These are phyloP conservation scores for Cheirogaleus medius DNA, from an alignment of 2,113 vertebrate species.

Conservation along the genomic window DNA sequence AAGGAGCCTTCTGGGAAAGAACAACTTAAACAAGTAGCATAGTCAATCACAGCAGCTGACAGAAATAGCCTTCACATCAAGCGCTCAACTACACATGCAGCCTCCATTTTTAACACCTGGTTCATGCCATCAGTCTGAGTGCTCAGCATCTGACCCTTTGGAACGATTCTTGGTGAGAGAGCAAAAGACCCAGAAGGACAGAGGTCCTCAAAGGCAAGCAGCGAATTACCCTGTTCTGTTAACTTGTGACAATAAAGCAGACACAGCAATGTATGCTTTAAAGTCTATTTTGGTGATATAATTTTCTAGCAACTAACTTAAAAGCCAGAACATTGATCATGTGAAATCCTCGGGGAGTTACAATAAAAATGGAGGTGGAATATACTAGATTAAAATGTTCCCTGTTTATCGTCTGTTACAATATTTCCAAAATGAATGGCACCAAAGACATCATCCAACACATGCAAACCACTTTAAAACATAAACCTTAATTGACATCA, in stretches of 20 bases:
- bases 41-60: background rate
- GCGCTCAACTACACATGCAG: background rate
- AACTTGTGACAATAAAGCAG: constrained; percentile 32
- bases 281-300: constrained; percentile 58
- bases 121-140: background rate
- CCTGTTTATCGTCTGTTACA: constrained; percentile 68
- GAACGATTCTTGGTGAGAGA: constrained; percentile 19
- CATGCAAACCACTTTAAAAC: constrained; percentile 70
- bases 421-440: constrained; percentile 71
- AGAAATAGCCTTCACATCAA: background rate
- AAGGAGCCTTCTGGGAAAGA: constrained; percentile 56
- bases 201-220: background rate
- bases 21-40: constrained; percentile 42
- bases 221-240: constrained; percentile 38
- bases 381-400: constrained; percentile 75
- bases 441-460: constrained; percentile 65
- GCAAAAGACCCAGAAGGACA: background rate
- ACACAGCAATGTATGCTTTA: background rate
- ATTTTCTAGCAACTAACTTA: constrained; percentile 69
- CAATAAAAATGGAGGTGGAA: constrained; percentile 70
- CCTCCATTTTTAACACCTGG: constrained; percentile 57
- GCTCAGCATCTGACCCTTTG: constrained; percentile 40
- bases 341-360: constrained; percentile 1
- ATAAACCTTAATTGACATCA: constrained; percentile 76
- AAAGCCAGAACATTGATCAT: constrained; percentile 64